Evolutionary conservation across 2,888 invertebrate species (phyloP).

Genomic region (Drosophila percnosoma): DNA sequence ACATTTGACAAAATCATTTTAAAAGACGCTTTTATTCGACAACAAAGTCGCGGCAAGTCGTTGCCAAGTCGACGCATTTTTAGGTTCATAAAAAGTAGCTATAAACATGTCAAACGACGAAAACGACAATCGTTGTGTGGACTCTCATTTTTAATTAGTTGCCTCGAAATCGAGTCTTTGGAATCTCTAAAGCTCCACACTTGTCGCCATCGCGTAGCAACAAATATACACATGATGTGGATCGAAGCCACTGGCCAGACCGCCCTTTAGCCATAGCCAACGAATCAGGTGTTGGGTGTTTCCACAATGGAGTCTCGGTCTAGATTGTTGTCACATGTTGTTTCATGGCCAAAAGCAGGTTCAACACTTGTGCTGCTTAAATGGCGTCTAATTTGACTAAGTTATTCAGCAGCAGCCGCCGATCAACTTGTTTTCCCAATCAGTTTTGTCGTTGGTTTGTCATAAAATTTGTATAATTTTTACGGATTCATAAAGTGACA

Average conservation of each 20-base stretch:
- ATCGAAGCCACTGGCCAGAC: slow-evolving; percentile 17
- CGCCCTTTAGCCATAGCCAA: slow-evolving; percentile 46
- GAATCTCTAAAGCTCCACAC: slow-evolving; percentile 42
- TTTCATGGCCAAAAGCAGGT: slow-evolving; percentile 38
- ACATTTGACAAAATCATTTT: slow-evolving; percentile 71
- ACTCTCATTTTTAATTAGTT: slow-evolving; percentile 62
- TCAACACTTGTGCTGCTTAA: slow-evolving; percentile 46
- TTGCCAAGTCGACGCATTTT: slow-evolving; percentile 31
- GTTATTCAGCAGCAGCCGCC: slow-evolving; percentile 66
- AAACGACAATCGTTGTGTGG: slow-evolving; percentile 8
- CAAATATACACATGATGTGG: slow-evolving; percentile 11
- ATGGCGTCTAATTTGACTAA: slow-evolving; percentile 75
- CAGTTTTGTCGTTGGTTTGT: slow-evolving; percentile 72
- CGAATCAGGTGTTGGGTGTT: slow-evolving; percentile 75
- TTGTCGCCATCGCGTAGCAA: slow-evolving; percentile 48
- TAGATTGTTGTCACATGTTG: slow-evolving; percentile 31
- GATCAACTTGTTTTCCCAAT: slow-evolving; percentile 75
- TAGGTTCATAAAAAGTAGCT: slow-evolving; percentile 51
- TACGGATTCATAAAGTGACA: slow-evolving; percentile 72
- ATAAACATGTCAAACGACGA: slow-evolving; percentile 59
- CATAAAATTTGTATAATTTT: slow-evolving; percentile 79
- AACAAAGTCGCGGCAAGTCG: slow-evolving; percentile 53
- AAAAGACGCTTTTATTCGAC: slow-evolving; percentile 24
- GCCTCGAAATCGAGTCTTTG: slow-evolving; percentile 8
- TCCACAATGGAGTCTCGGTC: slow-evolving; percentile 56